Evolutionary conservation across 2,888 invertebrate genomes (phyloP).

Genomic region (Lepas anatifera): DNA sequence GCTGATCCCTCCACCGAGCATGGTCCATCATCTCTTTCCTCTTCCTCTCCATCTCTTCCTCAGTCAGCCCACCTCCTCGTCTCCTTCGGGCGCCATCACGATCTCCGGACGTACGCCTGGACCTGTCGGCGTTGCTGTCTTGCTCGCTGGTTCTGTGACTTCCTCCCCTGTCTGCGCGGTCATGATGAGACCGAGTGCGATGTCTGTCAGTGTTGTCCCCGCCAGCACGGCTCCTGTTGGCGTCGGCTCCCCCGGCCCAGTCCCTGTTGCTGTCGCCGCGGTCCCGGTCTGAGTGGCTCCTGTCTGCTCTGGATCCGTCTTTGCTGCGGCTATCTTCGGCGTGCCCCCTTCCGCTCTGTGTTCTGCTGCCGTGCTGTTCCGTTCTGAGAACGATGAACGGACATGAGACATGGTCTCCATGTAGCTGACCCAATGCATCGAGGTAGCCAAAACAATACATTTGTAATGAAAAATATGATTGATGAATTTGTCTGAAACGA

Average conservation of each 20-base stretch:
- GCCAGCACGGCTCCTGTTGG: neutral
- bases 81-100: neutral
- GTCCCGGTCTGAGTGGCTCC: neutral
- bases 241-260: neutral
- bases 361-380: neutral
- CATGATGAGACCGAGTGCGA: constrained; percentile 16
- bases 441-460: no score
- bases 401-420: no score
- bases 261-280: neutral
- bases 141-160: neutral
- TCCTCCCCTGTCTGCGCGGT: neutral
- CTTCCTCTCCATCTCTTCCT: constrained; percentile 13
- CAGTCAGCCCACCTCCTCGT: neutral
- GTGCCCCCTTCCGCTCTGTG: neutral
- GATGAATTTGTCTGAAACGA: no score
- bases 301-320: neutral
- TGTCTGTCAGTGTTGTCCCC: neutral
- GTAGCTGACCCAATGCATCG: no score
- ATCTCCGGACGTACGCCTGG: no score
- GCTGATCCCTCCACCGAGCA: neutral
- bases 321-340: neutral
- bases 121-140: neutral
- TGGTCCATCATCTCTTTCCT: neutral
- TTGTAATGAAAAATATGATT: no score
- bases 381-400: no score